Base-by-base conservation (phyloP, 2,113 vertebrate species). In the Oryzias melastigma region DNA sequence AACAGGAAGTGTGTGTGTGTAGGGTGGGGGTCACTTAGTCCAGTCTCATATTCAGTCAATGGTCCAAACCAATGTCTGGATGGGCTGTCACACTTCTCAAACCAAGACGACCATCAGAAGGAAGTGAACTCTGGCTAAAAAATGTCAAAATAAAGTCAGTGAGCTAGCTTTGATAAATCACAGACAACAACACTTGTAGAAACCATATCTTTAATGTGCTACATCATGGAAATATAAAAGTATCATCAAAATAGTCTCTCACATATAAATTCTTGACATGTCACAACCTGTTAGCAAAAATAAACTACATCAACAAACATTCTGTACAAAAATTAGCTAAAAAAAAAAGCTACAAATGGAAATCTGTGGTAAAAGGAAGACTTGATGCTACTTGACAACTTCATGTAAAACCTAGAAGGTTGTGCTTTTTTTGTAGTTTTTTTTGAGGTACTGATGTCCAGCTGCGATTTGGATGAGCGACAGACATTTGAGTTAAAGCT, bases 161-260 rank as follows among this genome's bases (percentile, higher is more conserved):
- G 17, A 45, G 15, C 14, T 15, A 17, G 17, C 15, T 45, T 45
- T 51, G 16, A 17, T 16, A 13, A 58, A 71, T 61, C 41, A 57
- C 47, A 47, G 19, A 8, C n/a, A 3, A 18, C 3, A 25, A 0
- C 19, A 27, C 0, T 3, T 82, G 77, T 73, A 87, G 80, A 87
- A 88, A 89, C 75, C 83, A 84, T 78, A 89, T 62, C 58, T 92
- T 92, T 91, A 91, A 90, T 91, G 53, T 87, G 79, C 89, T 90
- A 91, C 85, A 85, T 79, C 45, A 42, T 82, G 78, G 66, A 59
- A 79, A 85, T 91, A 89, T 84, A 91, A 90, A 91, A 86, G 79
- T 85, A 85, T 85, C 50, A 80, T 86, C 79, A 91, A 92, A 93
- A 92, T 92, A 92, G 68, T 78, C 82, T 92, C 81, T 91, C 75